Percentiles rank a stretch among this genome's conserved stretches.
Conservation (phyloP, 2,888 invertebrate genomes). For the Sialis lutaria region DNA sequence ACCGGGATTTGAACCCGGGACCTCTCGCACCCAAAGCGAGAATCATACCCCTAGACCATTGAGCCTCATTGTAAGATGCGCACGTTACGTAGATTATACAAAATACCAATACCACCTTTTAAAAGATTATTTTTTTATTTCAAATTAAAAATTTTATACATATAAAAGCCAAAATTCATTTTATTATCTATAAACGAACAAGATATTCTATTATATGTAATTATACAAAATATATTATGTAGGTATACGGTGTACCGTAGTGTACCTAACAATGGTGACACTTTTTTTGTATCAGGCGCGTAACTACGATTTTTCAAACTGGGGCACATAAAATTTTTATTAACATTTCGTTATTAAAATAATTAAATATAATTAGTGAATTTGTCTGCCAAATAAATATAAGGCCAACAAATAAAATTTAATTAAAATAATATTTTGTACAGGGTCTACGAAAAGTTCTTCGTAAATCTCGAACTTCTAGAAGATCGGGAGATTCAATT, state of each 20-base stretch:
- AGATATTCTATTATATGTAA: too few species aligned
- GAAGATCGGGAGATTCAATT: constrained; percentile 43
- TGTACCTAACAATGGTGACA: too few species aligned
- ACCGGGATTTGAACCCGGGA: constrained; percentile 44
- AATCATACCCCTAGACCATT: constrained; percentile 42
- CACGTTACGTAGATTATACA: background rate
- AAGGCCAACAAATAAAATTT: background rate
- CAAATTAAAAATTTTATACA: background rate
- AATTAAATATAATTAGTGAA: background rate
- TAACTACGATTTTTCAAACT: background rate
- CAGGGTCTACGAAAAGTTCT: constrained; percentile 41
- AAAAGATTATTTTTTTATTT: background rate
- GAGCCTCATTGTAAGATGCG: background rate
- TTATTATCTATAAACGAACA: too few species aligned
- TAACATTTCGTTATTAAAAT: background rate
- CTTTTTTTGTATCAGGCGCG: too few species aligned
- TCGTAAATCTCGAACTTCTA: constrained; percentile 35
- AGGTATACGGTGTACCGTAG: too few species aligned
- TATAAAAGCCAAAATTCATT: too few species aligned
- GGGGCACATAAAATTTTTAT: background rate
- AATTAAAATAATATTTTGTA: constrained; percentile 8
- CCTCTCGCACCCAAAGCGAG: constrained; percentile 44
- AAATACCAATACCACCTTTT: background rate
- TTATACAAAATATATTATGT: too few species aligned
- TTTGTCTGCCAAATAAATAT: background rate